These are phyloP conservation scores for Aptenodytes patagonicus DNA, from an alignment of 2,113 vertebrate species.

Conservation along the genomic window DNA sequence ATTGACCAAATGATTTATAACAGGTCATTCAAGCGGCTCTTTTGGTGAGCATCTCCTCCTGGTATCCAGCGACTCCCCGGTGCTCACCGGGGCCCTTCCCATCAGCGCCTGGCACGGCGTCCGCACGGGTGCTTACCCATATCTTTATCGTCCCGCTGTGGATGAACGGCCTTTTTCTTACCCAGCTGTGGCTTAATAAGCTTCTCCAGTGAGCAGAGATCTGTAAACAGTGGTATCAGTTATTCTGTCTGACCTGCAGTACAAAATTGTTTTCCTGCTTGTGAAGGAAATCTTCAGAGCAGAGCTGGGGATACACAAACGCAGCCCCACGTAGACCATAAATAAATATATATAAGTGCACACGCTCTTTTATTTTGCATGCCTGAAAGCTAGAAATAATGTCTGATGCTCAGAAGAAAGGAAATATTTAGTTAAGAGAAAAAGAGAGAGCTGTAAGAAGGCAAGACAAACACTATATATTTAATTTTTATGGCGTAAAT, in stretches of 20 bases:
- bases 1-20: neutral
- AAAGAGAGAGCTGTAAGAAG: neutral
- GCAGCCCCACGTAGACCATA: neutral
- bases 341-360: constrained; percentile 17
- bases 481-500: constrained; percentile 33
- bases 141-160: neutral
- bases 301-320: constrained; percentile 8
- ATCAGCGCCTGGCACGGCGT: fast-evolving
- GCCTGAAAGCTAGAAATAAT: constrained; percentile 20
- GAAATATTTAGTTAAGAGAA: constrained; percentile 52
- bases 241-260: constrained; percentile 33
- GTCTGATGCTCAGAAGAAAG: constrained; percentile 45
- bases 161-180: neutral
- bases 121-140: neutral
- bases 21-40: neutral
- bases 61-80: neutral
- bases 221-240: neutral
- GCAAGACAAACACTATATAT: constrained; percentile 32
- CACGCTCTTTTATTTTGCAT: neutral
- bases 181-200: neutral
- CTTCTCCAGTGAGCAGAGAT: neutral
- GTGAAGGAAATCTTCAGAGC: constrained; percentile 25
- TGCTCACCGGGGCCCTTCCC: neutral
- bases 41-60: neutral
- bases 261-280: constrained; percentile 7